phyloP scores from a whole-genome alignment of 2,113 vertebrate genomes.

The Hemiscyllium ocellatum region DNA sequence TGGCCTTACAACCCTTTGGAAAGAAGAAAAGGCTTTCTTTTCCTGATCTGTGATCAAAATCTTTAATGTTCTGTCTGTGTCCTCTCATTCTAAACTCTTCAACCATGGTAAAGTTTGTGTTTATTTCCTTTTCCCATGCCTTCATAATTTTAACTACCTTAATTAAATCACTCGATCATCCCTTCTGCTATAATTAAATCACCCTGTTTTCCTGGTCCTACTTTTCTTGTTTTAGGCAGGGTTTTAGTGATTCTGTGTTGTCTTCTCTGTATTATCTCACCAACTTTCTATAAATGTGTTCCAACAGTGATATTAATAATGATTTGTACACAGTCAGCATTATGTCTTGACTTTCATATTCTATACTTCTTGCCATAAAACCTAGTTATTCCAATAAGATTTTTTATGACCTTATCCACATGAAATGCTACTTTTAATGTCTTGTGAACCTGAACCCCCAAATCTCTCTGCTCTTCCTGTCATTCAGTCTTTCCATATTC shows the following conservation, averaged over 20 bases:
- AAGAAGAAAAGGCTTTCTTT: neutral
- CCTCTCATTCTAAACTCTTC: neutral
- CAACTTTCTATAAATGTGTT: neutral
- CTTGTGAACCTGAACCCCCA: neutral
- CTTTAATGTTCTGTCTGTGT: neutral
- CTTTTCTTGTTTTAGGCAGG: neutral
- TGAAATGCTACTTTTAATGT: neutral
- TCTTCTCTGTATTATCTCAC: neutral
- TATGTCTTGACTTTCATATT: neutral
- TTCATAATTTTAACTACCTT: neutral
- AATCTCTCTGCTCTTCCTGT: neutral
- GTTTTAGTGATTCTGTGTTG: neutral
- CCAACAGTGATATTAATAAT: neutral
- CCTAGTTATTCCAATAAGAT: neutral
- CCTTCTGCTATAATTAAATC: too few relatives aligned
- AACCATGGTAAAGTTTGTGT: neutral
- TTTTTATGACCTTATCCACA: neutral
- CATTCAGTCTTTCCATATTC: neutral
- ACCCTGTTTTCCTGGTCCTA: neutral
- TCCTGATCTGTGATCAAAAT: neutral
- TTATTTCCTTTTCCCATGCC: neutral
- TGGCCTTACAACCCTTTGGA: neutral
- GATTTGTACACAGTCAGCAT: neutral
- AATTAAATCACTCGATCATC: too few relatives aligned
- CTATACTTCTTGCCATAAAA: neutral